Evolutionary conservation across 2,113 vertebrate genomes (phyloP).

Genomic region (Polypterus senegalus): DNA sequence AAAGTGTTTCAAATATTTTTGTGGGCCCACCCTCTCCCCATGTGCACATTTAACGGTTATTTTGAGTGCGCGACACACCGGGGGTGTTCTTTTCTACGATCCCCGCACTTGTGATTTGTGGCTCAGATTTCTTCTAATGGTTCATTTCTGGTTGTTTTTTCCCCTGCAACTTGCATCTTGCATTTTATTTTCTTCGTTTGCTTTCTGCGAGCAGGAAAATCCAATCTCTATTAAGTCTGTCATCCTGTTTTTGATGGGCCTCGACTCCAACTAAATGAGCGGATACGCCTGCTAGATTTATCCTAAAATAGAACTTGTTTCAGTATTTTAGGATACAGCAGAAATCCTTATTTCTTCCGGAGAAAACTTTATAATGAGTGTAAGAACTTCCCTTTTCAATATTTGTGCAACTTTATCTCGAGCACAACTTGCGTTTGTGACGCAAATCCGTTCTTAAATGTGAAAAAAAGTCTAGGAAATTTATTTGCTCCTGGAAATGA

Average conservation of each 20-base stretch:
- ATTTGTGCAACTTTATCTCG: slow-evolving; percentile 99
- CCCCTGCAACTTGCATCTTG: not conserved
- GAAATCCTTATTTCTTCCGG: slow-evolving; percentile 99
- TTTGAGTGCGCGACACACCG: no score
- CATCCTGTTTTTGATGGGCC: slow-evolving; percentile 92
- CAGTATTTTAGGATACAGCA: slow-evolving; percentile 96
- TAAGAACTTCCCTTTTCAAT: slow-evolving; percentile 92
- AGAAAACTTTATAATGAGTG: slow-evolving; percentile 87
- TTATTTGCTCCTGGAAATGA: slow-evolving; percentile 70
- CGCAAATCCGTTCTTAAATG: slow-evolving; percentile 94
- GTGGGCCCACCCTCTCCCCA: no score
- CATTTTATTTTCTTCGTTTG: not conserved
- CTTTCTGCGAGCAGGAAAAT: slow-evolving; percentile 50
- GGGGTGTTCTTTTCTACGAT: no score
- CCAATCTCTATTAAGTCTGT: slow-evolving; percentile 49
- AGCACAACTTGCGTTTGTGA: slow-evolving; percentile 86
- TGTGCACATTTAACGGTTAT: no score
- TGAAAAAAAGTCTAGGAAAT: slow-evolving; percentile 79
- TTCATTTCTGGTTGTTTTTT: not conserved
- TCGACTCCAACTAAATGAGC: slow-evolving; percentile 84
- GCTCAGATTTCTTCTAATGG: no score
- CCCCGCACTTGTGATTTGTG: no score
- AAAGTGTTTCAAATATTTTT: no score
- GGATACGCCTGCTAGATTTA: slow-evolving; percentile 87
- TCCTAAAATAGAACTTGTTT: slow-evolving; percentile 81